Evolutionary conservation across 2,888 invertebrate genomes (phyloP).

Genomic region (Athalia circularis): DNA sequence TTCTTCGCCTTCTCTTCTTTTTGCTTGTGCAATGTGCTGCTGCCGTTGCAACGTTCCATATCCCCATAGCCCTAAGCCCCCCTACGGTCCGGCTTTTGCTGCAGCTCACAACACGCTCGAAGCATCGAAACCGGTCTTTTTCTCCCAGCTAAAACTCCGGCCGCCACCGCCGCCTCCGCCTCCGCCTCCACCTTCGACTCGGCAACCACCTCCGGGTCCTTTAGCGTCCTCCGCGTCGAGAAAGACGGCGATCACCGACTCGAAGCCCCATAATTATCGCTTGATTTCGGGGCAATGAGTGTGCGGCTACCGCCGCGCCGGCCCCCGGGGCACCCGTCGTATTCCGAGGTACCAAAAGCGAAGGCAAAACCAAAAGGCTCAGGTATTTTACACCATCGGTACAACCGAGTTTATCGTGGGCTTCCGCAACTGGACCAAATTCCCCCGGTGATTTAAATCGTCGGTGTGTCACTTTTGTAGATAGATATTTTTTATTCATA

Average conservation of each 20-base stretch:
- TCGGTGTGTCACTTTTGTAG: too few relatives aligned
- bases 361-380: not conserved
- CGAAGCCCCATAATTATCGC: conserved; percentile 40
- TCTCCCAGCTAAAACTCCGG: conserved; percentile 14
- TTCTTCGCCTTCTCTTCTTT: too few relatives aligned
- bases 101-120: not conserved
- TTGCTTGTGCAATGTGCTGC: too few relatives aligned
- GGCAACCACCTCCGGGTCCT: conserved; percentile 31
- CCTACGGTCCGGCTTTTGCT: conserved; percentile 28
- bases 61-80: conserved; percentile 15
- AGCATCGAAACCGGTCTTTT: conserved; percentile 33
- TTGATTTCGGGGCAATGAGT: conserved; percentile 43
- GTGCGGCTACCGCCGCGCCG: conserved; percentile 28
- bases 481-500: too few relatives aligned
- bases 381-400: too few relatives aligned
- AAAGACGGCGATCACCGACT: conserved; percentile 35
- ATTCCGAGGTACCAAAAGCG: not conserved
- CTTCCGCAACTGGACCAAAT: too few relatives aligned
- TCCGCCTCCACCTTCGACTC: conserved; percentile 31
- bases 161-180: conserved; percentile 26
- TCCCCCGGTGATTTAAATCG: too few relatives aligned
- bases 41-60: conserved; percentile 7
- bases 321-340: conserved; percentile 19
- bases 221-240: conserved; percentile 36
- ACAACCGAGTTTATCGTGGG: too few relatives aligned